Evolutionary conservation across 2,888 invertebrate genomes (phyloP), one percentile per base, ranked within the genome.

Genomic region (Margaritifera margaritifera): DNA sequence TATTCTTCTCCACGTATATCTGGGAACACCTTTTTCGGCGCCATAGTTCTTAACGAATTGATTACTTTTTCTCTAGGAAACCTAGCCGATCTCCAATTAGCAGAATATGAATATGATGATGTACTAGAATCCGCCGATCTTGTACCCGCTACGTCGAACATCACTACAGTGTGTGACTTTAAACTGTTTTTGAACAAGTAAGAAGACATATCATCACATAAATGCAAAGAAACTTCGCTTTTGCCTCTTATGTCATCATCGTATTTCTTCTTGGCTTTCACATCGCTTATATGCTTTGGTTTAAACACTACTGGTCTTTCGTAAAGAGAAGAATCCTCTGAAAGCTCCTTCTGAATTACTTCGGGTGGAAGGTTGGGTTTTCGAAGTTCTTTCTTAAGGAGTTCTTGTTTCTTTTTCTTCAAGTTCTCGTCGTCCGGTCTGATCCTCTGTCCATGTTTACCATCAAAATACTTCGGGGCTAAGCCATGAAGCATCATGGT

Each of bases 221-320:
- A 63, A 73, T 88, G 87, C 11, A 87, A 69, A 1, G 82, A 81
- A 0, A 80, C 82, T 66, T 87, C 87, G 58, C 80, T 74, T 62
- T 77, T 78, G 6, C 84, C 84, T 59, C 74, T 79, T 2, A 76
- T 69, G 4, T 84, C 84, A 31, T 74, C 71, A 6, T 78, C 78
- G 68, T 82, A 86, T 64, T 86, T 85, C 68, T 85, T 84, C 75
- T 85, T 87, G 24, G 79, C 81, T 63, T 82, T 84, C 6, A 87
- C 81, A 73, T 89, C 89, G 53, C 72, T 68, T 51, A 89, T 87
- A 68, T 86, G 86, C 66, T 79, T 80, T 5, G 86, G 81, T 77
- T 87, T 88, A 65, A 86, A 88, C 59, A 88, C 63, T 27, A 88
- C 77, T 6, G 86, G 86, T 42, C 88, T 70, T 42, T 86, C 83